phyloP scores from a whole-genome alignment of 2,888 invertebrate genomes.

The Opisthograptis luteolata region DNA sequence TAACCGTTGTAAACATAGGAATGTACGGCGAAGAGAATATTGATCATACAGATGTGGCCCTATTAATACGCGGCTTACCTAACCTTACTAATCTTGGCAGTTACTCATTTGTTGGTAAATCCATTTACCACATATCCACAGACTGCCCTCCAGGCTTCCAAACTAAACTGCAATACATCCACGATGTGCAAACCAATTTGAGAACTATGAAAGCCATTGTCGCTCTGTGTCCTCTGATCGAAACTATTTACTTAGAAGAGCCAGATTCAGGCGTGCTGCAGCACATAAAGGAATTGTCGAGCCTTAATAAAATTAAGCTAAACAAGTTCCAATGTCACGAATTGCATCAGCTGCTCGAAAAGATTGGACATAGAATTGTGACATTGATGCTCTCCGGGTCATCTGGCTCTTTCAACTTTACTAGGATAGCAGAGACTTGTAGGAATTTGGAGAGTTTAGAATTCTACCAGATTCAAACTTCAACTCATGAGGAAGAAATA shows the following conservation, averaged over 20 bases:
- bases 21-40: constrained; percentile 88
- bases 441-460: constrained; percentile 86
- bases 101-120: constrained; percentile 87
- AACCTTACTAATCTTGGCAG: constrained; percentile 87
- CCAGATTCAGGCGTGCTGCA: constrained; percentile 83
- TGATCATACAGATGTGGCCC: constrained; percentile 86
- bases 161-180: constrained; percentile 87
- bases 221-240: constrained; percentile 85
- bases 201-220: constrained; percentile 85
- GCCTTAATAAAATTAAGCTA: constrained; percentile 84
- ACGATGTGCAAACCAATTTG: constrained; percentile 86
- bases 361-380: constrained; percentile 79
- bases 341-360: constrained; percentile 82
- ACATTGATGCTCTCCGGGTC: constrained; percentile 85
- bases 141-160: constrained; percentile 81
- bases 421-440: constrained; percentile 84
- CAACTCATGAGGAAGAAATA: constrained; percentile 82
- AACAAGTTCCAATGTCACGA: constrained; percentile 86
- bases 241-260: constrained; percentile 87
- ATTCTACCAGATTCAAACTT: constrained; percentile 86
- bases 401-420: constrained; percentile 83
- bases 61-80: constrained; percentile 85
- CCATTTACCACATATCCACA: constrained; percentile 82
- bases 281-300: constrained; percentile 74
- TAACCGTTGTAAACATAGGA: constrained; percentile 87